Percentiles rank a stretch among this genome's conserved stretches.
These are phyloP conservation scores for Apis cerana DNA, from an alignment of 1,140 invertebrate species.

Conservation along the genomic window DNA sequence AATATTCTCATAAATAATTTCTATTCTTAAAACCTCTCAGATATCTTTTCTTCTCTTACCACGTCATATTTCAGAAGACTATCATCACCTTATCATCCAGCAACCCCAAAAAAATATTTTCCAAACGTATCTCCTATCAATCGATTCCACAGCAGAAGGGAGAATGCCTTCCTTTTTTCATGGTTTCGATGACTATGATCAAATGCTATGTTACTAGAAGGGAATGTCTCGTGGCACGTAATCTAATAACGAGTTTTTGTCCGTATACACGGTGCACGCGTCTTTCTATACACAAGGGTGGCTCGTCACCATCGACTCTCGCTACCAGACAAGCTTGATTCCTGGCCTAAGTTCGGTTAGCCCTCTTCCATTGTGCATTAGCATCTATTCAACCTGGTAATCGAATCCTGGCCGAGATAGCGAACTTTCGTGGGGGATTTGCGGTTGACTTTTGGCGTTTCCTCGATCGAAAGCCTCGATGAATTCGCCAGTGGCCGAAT, in stretches of 20 bases:
- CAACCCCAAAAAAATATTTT: constrained; percentile 27
- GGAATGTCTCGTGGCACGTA: constrained; percentile 63
- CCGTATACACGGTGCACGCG: constrained; percentile 72
- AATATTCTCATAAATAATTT: not conserved
- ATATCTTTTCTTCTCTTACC: not conserved
- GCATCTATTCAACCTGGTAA: constrained; percentile 80
- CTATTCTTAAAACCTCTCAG: no score
- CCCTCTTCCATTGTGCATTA: constrained; percentile 79
- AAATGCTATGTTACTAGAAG: constrained; percentile 14
- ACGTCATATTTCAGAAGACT: constrained; percentile 15
- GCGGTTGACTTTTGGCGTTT: constrained; percentile 75
- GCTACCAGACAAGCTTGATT: constrained; percentile 62
- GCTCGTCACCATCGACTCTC: constrained; percentile 36
- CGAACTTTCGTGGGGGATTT: constrained; percentile 77
- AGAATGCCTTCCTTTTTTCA: constrained; percentile 32
- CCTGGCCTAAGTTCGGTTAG: constrained; percentile 67
- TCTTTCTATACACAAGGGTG: constrained; percentile 65
- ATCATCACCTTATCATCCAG: constrained; percentile 30
- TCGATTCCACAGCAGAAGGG: constrained; percentile 13
- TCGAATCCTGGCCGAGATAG: constrained; percentile 79
- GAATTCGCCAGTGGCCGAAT: not conserved
- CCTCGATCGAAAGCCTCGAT: not conserved
- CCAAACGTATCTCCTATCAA: constrained; percentile 34
- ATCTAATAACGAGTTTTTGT: constrained; percentile 81
- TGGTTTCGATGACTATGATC: not conserved